Evolutionary conservation across 2,888 invertebrate species (phyloP).

Genomic region (Microchrysa polita): DNA sequence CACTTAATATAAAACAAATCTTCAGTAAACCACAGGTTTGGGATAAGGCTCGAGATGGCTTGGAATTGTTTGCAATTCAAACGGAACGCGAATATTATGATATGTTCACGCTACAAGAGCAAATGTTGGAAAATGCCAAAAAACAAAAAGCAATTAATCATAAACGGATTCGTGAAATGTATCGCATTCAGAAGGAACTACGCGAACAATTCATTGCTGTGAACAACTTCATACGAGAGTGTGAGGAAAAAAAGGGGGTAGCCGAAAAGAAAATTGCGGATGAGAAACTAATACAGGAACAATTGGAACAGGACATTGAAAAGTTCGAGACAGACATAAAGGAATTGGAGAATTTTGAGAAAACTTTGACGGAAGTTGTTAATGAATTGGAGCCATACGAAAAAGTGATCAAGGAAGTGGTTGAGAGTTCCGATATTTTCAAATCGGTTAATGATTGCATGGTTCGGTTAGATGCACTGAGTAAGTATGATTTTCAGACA

Average conservation of each 20-base stretch:
- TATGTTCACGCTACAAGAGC: slow-evolving; percentile 58
- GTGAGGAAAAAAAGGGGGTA: slow-evolving; percentile 58
- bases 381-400: slow-evolving; percentile 60
- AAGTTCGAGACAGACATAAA: slow-evolving; percentile 54
- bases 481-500: slow-evolving; percentile 56
- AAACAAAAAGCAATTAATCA: slow-evolving; percentile 56
- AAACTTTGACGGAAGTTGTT: slow-evolving; percentile 56
- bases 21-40: slow-evolving; percentile 61
- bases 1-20: neutral
- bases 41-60: slow-evolving; percentile 61
- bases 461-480: slow-evolving; percentile 62
- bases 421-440: slow-evolving; percentile 57
- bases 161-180: slow-evolving; percentile 57
- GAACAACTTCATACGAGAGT: slow-evolving; percentile 62
- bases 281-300: slow-evolving; percentile 56
- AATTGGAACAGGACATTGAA: slow-evolving; percentile 55
- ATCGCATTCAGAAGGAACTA: slow-evolving; percentile 56
- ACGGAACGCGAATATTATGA: slow-evolving; percentile 60
- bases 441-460: slow-evolving; percentile 61
- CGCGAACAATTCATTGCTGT: slow-evolving; percentile 61
- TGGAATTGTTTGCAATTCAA: slow-evolving; percentile 60
- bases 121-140: slow-evolving; percentile 58
- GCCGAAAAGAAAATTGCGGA: slow-evolving; percentile 58
- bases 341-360: slow-evolving; percentile 56
- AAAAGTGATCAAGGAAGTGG: slow-evolving; percentile 59